Conservation (phyloP, 2,797 vertebrate genomes). For the Phalanger gymnotis region DNA sequence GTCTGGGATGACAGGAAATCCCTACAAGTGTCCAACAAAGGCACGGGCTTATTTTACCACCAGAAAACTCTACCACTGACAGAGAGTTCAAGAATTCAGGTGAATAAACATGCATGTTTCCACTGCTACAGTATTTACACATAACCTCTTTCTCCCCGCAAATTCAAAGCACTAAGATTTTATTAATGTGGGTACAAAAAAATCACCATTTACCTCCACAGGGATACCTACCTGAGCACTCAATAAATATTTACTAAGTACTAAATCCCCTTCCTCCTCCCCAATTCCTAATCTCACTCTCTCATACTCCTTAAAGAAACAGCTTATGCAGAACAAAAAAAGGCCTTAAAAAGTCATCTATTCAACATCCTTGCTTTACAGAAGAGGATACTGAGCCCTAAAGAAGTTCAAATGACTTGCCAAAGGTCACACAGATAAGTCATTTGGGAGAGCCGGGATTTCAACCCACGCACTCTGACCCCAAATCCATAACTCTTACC, state of each 20-base stretch:
- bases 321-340: background rate
- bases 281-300: constrained; percentile 33
- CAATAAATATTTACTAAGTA: constrained; percentile 43
- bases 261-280: background rate
- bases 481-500: background rate
- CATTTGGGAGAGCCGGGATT: background rate
- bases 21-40: background rate
- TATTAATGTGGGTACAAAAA: constrained; percentile 29
- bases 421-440: background rate
- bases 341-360: background rate
- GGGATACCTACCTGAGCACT: constrained; percentile 24
- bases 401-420: background rate
- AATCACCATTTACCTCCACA: constrained; percentile 27
- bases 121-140: constrained; percentile 48
- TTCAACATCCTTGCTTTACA: background rate
- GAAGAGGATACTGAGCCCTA: background rate
- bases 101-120: background rate
- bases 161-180: constrained; percentile 63
- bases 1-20: background rate
- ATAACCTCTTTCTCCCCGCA: background rate
- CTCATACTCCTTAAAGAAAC: constrained; percentile 31
- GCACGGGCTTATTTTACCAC: background rate
- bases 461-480: background rate
- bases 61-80: background rate
- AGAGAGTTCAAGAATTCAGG: background rate